Conservation (phyloP, 2,113 vertebrate species). For the Istiophorus platypterus region DNA sequence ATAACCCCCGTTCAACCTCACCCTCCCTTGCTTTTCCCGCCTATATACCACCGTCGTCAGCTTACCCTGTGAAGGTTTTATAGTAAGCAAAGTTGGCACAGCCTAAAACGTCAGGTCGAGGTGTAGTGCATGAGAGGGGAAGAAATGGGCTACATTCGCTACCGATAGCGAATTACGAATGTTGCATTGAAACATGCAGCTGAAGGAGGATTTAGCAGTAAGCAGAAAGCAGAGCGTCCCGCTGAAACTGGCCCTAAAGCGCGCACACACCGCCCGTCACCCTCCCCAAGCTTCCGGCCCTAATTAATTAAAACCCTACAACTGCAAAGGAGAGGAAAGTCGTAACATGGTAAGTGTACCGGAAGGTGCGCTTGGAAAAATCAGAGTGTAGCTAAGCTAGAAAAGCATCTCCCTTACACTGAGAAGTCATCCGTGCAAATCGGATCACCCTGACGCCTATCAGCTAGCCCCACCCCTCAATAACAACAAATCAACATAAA, state of each 20-base stretch:
- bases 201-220: conserved; percentile 78
- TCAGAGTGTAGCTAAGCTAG: conserved; percentile 53
- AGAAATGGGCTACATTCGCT: conserved; percentile 74
- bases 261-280: conserved; percentile 76
- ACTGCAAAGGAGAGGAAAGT: conserved; percentile 72
- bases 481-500: not conserved
- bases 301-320: too few species aligned
- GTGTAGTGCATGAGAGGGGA: conserved; percentile 65
- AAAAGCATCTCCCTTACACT: conserved; percentile 72
- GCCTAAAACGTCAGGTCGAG: conserved; percentile 70
- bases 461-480: conserved; percentile 50
- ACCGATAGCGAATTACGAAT: conserved; percentile 30
- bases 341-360: conserved; percentile 78
- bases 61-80: conserved; percentile 64
- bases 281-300: conserved; percentile 54
- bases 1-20: conserved; percentile 72
- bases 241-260: conserved; percentile 68
- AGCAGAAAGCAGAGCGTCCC: conserved; percentile 51
- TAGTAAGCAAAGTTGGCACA: conserved; percentile 52
- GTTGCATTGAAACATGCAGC: conserved; percentile 27
- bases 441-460: conserved; percentile 56
- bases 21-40: conserved; percentile 52
- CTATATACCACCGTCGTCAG: conserved; percentile 76
- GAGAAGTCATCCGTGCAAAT: conserved; percentile 62
- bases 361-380: conserved; percentile 75